Evolutionary conservation across 2,113 vertebrate species (phyloP).

Genomic region (Dipodomys stephensi): DNA sequence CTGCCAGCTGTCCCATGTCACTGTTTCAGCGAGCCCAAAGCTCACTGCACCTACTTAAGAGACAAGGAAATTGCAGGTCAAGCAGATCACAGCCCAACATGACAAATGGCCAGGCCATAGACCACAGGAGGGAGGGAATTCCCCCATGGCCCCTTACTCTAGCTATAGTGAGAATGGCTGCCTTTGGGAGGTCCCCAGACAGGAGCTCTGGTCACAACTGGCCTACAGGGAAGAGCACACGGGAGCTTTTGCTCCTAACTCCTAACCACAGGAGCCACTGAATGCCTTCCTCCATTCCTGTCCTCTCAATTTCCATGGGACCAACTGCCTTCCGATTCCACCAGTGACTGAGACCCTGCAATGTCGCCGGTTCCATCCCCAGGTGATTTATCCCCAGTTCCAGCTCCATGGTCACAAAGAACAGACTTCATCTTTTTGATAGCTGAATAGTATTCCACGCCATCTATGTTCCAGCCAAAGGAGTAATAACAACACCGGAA

Average conservation of each 20-base stretch:
- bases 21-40: background rate
- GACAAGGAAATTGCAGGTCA: background rate
- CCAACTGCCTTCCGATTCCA: no score
- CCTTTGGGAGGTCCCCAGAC: background rate
- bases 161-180: accelerated
- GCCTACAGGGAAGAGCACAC: background rate
- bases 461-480: accelerated
- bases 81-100: background rate
- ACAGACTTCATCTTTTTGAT: background rate
- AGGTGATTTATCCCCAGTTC: background rate
- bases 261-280: background rate
- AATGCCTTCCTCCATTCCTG: no score
- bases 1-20: background rate
- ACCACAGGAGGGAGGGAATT: background rate
- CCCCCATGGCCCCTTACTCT: background rate
- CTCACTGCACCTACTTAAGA: background rate
- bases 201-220: no score
- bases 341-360: accelerated
- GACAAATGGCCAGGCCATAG: background rate
- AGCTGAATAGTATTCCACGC: background rate
- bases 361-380: background rate
- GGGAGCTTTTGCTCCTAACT: background rate
- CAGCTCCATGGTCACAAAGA: background rate
- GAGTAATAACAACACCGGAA: accelerated
- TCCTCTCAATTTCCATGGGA: no score